These are phyloP conservation scores for Helicoverpa armigera DNA, from an alignment of 1,140 invertebrate genomes.

Conservation along the genomic window DNA sequence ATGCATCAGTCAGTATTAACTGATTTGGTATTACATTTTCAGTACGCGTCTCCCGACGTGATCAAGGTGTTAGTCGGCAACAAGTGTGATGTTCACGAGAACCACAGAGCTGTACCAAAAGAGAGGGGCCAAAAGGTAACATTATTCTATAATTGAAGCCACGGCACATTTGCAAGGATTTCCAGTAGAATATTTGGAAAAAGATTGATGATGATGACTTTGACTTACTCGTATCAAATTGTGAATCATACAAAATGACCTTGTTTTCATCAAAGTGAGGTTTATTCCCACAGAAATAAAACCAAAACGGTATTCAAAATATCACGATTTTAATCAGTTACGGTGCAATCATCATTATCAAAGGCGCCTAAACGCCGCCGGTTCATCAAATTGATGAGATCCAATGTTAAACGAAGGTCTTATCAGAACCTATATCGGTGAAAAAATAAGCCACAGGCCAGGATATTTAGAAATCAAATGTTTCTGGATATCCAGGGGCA, in stretches of 20 bases:
- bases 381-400: background rate
- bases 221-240: too few relatives aligned
- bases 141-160: background rate
- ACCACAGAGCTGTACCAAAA: conserved; percentile 91
- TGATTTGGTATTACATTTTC: conserved; percentile 62
- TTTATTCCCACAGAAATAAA: background rate
- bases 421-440: too few relatives aligned
- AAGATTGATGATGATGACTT: background rate
- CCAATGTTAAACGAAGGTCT: background rate
- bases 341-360: background rate
- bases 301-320: background rate
- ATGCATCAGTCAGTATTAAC: too few relatives aligned
- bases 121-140: conserved; percentile 93
- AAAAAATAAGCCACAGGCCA: too few relatives aligned
- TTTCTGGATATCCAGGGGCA: too few relatives aligned
- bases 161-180: background rate
- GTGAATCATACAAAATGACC: background rate
- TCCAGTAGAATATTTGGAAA: too few relatives aligned
- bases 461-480: too few relatives aligned
- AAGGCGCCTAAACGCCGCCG: background rate
- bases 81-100: conserved; percentile 92
- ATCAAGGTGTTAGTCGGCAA: conserved; percentile 94
- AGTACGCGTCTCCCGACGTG: conserved; percentile 95
- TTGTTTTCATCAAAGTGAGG: background rate
- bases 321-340: background rate